These are phyloP conservation scores for Haliclona indistincta DNA, from an alignment of 37 sponge, comb jelly and placozoan genomes.

Conservation along the genomic window DNA sequence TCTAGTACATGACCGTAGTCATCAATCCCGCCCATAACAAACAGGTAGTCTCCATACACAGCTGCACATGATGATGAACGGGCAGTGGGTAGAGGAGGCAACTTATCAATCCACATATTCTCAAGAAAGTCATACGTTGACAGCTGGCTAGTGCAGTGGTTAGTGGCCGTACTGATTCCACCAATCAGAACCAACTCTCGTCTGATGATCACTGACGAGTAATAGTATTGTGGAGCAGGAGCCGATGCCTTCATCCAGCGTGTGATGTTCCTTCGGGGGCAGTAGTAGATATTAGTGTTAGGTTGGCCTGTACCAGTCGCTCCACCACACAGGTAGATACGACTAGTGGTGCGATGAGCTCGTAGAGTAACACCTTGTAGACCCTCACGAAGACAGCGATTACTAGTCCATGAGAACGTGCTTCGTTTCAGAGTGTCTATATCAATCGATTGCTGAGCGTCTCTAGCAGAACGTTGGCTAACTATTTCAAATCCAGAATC, in stretches of 20 bases:
- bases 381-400: conserved; percentile 32
- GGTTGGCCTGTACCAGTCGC: conserved; percentile 22
- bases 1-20: background rate
- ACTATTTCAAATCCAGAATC: too few relatives aligned
- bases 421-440: background rate
- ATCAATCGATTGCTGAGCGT: background rate
- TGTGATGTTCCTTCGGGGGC: conserved; percentile 16
- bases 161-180: conserved; percentile 15
- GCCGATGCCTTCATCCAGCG: conserved; percentile 19
- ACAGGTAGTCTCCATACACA: conserved; percentile 38
- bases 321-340: conserved; percentile 41
- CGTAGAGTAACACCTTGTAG: conserved; percentile 50
- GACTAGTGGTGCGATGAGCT: conserved; percentile 3
- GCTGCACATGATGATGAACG: conserved; percentile 33
- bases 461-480: background rate
- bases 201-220: conserved; percentile 33
- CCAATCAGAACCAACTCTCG: conserved; percentile 36
- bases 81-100: conserved; percentile 49
- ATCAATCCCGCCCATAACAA: conserved; percentile 43
- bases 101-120: conserved; percentile 30
- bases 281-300: conserved; percentile 30
- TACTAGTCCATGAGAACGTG: conserved; percentile 31
- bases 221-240: conserved; percentile 41
- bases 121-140: conserved; percentile 29
- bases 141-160: conserved; percentile 20